Evolutionary conservation across 1,140 invertebrate species (phyloP), one percentile per base, ranked within the genome.

Genomic region (Drosophila guanche): DNA sequence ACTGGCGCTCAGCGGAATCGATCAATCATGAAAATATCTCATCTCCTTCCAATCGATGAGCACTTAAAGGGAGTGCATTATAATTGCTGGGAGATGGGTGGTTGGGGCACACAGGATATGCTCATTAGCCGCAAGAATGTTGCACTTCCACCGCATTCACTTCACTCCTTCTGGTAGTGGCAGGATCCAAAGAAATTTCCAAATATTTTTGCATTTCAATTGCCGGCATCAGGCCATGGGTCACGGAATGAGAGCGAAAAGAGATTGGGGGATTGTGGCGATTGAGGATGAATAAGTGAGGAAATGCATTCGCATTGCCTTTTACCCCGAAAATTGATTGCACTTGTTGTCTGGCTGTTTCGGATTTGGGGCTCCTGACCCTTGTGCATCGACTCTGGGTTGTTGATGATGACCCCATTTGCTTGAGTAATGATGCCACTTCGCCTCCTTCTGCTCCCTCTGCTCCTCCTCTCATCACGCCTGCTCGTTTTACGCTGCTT

Each of bases 121-220:
- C 33, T 37, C 33, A 37, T 37, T 37, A 37, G 33, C 33, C 10
- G 33, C 33, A 37, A 37, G 33, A 37, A 37, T 37, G 10, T 37
- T 37, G 33, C 33, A 37, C 33, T 37, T 37, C 10, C 33, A 37
- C 33, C 33, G 33, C 33, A 37, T 12, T 10, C 33, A 37, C 33
- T 37, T 10, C 10, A 37, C 33, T 37, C 33, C 33, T 3, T 10
- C 33, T 4, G 33, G 2, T 12, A 37, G 33, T 37, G 33, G 10
- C 8, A 4, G 29, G 52, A 68, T 76, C 69, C 58, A 76, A 52
- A 1, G 27, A 50, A 85, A 86, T 76, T 80, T 73, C 76, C 76
- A 79, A 85, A 85, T 85, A 85, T 85, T 85, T 85, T 85, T 85
- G 80, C 80, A 85, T 85, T 85, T 86, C 80, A 79, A 84, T 70